Evolutionary conservation across 2,888 invertebrate genomes (phyloP), one percentile per base, ranked within the genome.

Genomic region (Elegia similella): DNA sequence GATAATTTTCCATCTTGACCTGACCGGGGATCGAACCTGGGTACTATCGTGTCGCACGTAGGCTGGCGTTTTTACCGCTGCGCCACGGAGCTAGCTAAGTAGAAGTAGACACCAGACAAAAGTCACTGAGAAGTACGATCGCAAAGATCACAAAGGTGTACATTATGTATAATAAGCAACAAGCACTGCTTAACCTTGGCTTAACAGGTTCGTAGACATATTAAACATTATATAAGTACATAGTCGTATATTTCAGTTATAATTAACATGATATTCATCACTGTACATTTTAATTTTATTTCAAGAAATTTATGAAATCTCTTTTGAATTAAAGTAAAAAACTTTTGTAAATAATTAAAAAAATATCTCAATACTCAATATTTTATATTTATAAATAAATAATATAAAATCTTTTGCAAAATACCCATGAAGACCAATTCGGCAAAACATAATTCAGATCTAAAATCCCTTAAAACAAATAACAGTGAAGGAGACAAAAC

Each of bases 381-480:
- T 29, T 23, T 43, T 23, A 42, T 12, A 42, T 54, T 42, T 15
- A 44, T 13, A 44, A 32, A 30, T 34, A 47, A 55, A 55, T 30
- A 44, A 42, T 23, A 55, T 23, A 55, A 47, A 43, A 57, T 7
- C 15, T 55, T 42, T 23, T 12, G 23, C 30, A 32, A 42, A 52
- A 57, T 58, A 54, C 30, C 16, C 32, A 32, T 32, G 43, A 43
- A 16, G 30, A 46, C 12, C 10, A 38, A 38, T n/a, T 10, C 42
- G 34, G 47, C 13, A 59, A 52, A 57, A 55, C 47, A 47, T 57
- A 58, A 55, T 56, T 55, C 60, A 62, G 62, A 62, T 62, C 62
- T 60, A 47, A 52, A 55, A 59, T 58, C 47, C 52, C 58, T 48
- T 48, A 38, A 53, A 56, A 56, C 55, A 42, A 56, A 43, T 17